phyloP scores from a whole-genome alignment of 2,113 vertebrate species.

The Psittacula cyanocephala region DNA sequence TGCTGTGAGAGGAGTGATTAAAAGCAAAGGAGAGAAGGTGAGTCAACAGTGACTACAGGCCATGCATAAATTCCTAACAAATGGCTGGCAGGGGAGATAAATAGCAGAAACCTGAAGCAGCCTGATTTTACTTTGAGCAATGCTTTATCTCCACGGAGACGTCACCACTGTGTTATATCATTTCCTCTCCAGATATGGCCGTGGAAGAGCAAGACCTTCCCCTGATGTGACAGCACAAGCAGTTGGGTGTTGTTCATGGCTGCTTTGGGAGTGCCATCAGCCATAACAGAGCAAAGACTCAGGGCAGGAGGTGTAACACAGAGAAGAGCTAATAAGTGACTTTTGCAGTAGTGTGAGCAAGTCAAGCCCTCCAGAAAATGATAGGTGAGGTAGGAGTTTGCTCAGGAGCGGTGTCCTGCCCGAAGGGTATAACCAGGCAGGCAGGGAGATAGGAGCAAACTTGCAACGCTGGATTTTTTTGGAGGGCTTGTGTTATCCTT shows the following conservation, averaged over 20 bases:
- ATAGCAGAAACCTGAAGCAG: conserved; percentile 25
- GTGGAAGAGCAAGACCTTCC: neutral
- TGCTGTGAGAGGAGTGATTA: neutral
- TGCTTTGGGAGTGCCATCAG: neutral
- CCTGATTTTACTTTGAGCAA: conserved; percentile 5
- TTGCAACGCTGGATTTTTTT: conserved; percentile 47
- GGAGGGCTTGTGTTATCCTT: neutral
- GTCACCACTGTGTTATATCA: neutral
- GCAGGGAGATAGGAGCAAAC: conserved; percentile 18
- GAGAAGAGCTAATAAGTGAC: neutral
- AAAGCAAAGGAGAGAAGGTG: conserved; percentile 17
- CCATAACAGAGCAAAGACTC: neutral
- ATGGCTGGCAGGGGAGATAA: neutral
- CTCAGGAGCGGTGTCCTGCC: neutral
- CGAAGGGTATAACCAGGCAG: neutral
- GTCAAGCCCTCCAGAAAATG: neutral
- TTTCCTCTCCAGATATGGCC: conserved; percentile 12
- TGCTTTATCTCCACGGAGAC: neutral
- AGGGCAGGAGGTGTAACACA: neutral
- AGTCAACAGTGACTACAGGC: conserved; percentile 28
- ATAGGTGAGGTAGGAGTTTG: neutral
- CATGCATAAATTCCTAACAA: conserved; percentile 49
- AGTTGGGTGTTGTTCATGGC: neutral
- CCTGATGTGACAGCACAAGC: neutral
- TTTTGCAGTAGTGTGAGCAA: neutral